A percentile compares a stretch with the other conserved stretches of the same genome.
Evolutionary conservation across 2,797 vertebrate species (phyloP).

Genomic region (Cephalopachus bancanus): DNA sequence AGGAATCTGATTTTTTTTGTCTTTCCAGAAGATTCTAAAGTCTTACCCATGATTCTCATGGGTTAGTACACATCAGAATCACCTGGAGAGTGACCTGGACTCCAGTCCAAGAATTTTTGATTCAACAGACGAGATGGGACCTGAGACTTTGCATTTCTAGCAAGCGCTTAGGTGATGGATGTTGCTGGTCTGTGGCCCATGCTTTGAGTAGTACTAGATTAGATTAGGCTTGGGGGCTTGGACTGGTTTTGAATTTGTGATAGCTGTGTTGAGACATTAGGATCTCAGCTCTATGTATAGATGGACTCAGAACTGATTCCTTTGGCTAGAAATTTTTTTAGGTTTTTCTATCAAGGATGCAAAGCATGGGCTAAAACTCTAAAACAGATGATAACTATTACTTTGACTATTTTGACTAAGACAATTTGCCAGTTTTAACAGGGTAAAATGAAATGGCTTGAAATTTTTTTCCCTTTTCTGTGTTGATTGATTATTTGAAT

Average conservation of each 20-base stretch:
- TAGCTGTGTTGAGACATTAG: constrained; percentile 21
- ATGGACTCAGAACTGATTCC: background rate
- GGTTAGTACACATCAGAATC: background rate
- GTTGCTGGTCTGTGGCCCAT: background rate
- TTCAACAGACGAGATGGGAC: background rate
- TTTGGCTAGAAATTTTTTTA: constrained; percentile 2
- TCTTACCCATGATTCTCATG: background rate
- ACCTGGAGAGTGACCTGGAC: background rate
- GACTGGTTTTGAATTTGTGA: constrained; percentile 23
- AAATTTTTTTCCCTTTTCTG: background rate
- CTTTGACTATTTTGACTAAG: constrained; percentile 57
- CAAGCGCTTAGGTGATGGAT: background rate
- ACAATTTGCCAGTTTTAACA: constrained; percentile 40
- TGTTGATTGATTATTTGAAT: constrained; percentile 22
- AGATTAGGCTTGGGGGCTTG: background rate
- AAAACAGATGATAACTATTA: background rate
- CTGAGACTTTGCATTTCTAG: background rate
- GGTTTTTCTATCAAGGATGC: background rate
- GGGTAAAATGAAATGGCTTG: constrained; percentile 48
- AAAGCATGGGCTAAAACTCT: constrained; percentile 16
- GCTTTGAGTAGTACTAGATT: background rate
- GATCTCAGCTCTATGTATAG: background rate
- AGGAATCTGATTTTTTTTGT: background rate
- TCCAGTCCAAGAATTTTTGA: background rate
- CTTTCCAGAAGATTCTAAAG: constrained; percentile 35